These are phyloP conservation scores for Poeciliopsis infans DNA, from an alignment of 2,797 vertebrate species.

Conservation along the genomic window DNA sequence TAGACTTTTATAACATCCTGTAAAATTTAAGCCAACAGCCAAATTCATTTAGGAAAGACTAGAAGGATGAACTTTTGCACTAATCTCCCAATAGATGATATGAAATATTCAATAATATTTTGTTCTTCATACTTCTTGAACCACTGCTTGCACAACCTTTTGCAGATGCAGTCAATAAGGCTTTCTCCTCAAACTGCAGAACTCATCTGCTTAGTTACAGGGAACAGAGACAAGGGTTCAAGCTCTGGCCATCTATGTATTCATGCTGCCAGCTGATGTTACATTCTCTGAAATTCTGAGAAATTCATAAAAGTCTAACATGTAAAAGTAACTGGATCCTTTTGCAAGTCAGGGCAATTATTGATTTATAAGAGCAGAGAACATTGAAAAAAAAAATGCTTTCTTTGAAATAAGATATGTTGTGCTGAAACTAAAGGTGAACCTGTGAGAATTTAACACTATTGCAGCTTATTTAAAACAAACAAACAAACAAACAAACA, in stretches of 20 bases:
- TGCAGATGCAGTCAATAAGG: neutral
- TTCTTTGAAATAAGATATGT: neutral
- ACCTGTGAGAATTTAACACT: neutral
- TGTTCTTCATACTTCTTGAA: neutral
- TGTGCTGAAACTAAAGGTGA: neutral
- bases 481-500: no score
- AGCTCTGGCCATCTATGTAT: neutral
- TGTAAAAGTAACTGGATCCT: no score
- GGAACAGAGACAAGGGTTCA: neutral
- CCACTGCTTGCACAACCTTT: neutral
- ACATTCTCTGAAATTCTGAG: neutral
- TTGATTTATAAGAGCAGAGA: neutral
- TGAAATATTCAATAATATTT: constrained; percentile 8
- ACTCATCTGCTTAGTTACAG: neutral
- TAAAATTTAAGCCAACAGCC: neutral
- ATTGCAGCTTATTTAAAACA: neutral
- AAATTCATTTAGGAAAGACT: neutral
- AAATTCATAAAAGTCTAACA: neutral
- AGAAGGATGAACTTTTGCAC: constrained; percentile 2
- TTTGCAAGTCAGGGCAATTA: neutral
- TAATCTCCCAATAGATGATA: neutral
- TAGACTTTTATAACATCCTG: neutral
- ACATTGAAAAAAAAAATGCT: neutral
- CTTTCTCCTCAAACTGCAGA: neutral
- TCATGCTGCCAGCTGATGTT: constrained; percentile 1